These are phyloP conservation scores for Sminthurinus signatus DNA, from an alignment of 1,140 invertebrate genomes.

Conservation along the genomic window DNA sequence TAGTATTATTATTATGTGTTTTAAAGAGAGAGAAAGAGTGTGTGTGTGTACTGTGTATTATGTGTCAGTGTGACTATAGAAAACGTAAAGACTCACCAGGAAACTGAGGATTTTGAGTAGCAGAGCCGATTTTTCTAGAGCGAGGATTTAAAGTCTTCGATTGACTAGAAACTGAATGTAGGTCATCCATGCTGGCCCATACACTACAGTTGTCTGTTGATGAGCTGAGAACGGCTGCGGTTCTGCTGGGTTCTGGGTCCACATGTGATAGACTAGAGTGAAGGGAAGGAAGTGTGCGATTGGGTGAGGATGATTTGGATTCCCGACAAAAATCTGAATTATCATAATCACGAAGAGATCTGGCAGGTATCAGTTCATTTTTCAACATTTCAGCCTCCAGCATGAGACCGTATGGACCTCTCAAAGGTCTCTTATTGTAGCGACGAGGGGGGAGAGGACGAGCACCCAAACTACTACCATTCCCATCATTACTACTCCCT, in stretches of 20 bases:
- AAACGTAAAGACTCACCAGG: slow-evolving; percentile 5
- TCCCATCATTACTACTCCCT: neutral
- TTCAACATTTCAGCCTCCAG: slow-evolving; percentile 74
- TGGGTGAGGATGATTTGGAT: slow-evolving; percentile 42
- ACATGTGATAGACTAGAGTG: slow-evolving; percentile 1
- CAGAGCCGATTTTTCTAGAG: slow-evolving; percentile 32
- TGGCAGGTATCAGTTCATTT: slow-evolving; percentile 54
- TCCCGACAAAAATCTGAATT: slow-evolving; percentile 50
- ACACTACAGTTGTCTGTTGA: slow-evolving; percentile 20
- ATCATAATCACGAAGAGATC: slow-evolving; percentile 38
- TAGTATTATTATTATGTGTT: no score
- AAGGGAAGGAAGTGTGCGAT: neutral
- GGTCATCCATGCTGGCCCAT: slow-evolving; percentile 31
- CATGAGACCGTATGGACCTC: slow-evolving; percentile 76
- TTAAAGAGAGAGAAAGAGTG: no score
- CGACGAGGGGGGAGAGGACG: slow-evolving; percentile 45
- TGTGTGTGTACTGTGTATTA: no score
- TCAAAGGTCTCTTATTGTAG: slow-evolving; percentile 65
- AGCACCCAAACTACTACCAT: neutral
- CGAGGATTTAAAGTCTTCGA: slow-evolving; percentile 20
- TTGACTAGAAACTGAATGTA: slow-evolving; percentile 23
- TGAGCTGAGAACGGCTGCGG: neutral
- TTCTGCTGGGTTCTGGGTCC: neutral
- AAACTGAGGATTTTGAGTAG: slow-evolving; percentile 4
- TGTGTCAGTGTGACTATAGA: no score